These are phyloP conservation scores for Melikaiella ostensackeni DNA, from an alignment of 2,888 invertebrate genomes.

Conservation along the genomic window DNA sequence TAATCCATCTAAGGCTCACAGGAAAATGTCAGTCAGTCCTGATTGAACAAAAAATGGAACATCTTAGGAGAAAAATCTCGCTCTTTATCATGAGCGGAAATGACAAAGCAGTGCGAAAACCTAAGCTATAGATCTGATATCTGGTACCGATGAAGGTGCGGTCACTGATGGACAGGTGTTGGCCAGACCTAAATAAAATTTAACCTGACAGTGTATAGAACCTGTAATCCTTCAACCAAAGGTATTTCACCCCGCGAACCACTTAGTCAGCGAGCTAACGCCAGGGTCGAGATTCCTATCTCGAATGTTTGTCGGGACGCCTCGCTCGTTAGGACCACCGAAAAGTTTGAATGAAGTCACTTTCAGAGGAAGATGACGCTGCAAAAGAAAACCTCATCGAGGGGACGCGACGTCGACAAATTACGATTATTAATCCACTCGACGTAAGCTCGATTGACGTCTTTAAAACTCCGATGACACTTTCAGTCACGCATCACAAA, in stretches of 20 bases:
- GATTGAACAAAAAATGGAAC: background rate
- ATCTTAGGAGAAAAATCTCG: background rate
- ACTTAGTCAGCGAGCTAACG: conserved; percentile 60
- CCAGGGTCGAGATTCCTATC: conserved; percentile 62
- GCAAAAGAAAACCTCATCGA: conserved; percentile 44
- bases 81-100: background rate
- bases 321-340: conserved; percentile 57
- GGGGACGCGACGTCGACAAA: conserved; percentile 47
- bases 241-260: conserved; percentile 54
- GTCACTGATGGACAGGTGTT: conserved; percentile 58
- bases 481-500: conserved; percentile 7
- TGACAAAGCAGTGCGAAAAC: background rate
- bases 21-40: conserved; percentile 2
- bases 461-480: background rate
- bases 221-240: conserved; percentile 52
- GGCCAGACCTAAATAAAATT: conserved; percentile 52
- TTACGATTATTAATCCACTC: conserved; percentile 45
- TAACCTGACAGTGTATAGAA: conserved; percentile 55
- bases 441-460: background rate
- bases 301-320: conserved; percentile 57
- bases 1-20: too few relatives aligned
- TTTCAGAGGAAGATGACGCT: conserved; percentile 31
- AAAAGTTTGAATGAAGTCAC: conserved; percentile 49
- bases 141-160: conserved; percentile 45
- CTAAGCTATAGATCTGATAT: background rate